A percentile compares a stretch with the other conserved stretches of the same genome.
These are phyloP conservation scores for Acanthoscelides obtectus DNA, from an alignment of 2,888 invertebrate species.

Conservation along the genomic window DNA sequence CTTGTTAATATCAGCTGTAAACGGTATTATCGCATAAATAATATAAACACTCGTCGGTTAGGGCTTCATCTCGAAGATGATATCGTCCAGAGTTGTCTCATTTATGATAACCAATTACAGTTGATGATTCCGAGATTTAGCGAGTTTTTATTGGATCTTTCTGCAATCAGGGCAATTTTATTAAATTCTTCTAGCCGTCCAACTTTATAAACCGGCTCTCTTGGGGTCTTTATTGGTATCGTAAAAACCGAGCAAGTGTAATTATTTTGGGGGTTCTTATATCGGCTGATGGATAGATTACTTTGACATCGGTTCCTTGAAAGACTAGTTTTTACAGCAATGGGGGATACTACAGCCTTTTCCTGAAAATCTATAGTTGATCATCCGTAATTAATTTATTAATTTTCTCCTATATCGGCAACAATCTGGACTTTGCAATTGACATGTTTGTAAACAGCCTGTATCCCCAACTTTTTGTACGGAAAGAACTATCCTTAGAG, in stretches of 20 bases:
- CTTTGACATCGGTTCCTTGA: neutral
- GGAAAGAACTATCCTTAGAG: too few relatives aligned
- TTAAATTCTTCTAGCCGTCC: slow-evolving; percentile 20
- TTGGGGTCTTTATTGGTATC: slow-evolving; percentile 21
- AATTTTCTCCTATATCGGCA: too few relatives aligned
- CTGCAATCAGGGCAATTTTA: slow-evolving; percentile 22
- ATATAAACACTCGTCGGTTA: slow-evolving; percentile 43
- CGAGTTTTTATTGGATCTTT: slow-evolving; percentile 30
- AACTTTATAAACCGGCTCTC: slow-evolving; percentile 13
- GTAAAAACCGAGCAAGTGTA: slow-evolving; percentile 38
- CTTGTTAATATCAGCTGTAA: neutral
- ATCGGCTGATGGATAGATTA: neutral
- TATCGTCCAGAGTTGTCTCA: slow-evolving; percentile 27
- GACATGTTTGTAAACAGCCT: too few relatives aligned
- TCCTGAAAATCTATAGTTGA: too few relatives aligned
- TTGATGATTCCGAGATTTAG: slow-evolving; percentile 47
- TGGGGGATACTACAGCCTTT: too few relatives aligned
- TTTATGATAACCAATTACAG: slow-evolving; percentile 41
- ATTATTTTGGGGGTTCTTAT: slow-evolving; percentile 38
- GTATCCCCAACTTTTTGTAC: too few relatives aligned
- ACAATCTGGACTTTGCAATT: too few relatives aligned
- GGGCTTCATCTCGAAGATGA: slow-evolving; percentile 35
- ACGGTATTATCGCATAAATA: slow-evolving; percentile 39
- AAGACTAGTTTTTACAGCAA: too few relatives aligned
- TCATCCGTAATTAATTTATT: too few relatives aligned